Evolutionary conservation across 1,140 invertebrate species (phyloP), one percentile per base, ranked within the genome.

Genomic region (Cydia fagiglandana): DNA sequence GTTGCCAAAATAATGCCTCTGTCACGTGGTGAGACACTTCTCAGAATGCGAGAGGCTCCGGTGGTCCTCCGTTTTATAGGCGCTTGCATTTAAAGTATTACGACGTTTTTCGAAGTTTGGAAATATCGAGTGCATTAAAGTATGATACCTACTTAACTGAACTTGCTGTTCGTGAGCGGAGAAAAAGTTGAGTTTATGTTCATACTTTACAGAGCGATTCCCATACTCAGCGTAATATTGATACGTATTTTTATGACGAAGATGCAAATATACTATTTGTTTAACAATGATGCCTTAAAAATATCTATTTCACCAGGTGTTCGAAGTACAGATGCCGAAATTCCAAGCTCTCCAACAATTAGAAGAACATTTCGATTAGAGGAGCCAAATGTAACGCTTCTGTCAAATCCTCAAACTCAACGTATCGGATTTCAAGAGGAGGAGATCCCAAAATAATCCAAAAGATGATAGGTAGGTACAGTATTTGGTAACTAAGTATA

Each of bases 11-110:
- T 83, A 86, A 84, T 83, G 79, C 78, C 70, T 73, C 50, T 78
- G 79, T 84, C 82, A 80, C 76, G 73, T 80, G 77, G 76, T 75
- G 77, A 68, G 75, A 80, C 81, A 79, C 73, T 81, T 85, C 83
- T 83, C 73, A 77, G 80, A 83, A 84, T 79, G 75, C 76, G 74
- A 64, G 77, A 82, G 79, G 76, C 82, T 79, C 81, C 84, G 84
- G 86, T 87, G 86, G 84, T 84, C 86, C 75, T 79, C 76, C 78
- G 77, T 85, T 88, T 85, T 88, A 87, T 85, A 80, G 79, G 80
- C 80, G 83, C 81, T 87, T 84, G 84, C 86, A 80, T 77, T 81
- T 78, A 79, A 78, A 78, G 76, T 79, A 75, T 80, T 79, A 79
- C 76, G 75, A 76, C 76, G 17, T 41, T 70, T 41, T 38, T 34